Conservation (phyloP, 2,888 invertebrate genomes). For the Luperina testacea region DNA sequence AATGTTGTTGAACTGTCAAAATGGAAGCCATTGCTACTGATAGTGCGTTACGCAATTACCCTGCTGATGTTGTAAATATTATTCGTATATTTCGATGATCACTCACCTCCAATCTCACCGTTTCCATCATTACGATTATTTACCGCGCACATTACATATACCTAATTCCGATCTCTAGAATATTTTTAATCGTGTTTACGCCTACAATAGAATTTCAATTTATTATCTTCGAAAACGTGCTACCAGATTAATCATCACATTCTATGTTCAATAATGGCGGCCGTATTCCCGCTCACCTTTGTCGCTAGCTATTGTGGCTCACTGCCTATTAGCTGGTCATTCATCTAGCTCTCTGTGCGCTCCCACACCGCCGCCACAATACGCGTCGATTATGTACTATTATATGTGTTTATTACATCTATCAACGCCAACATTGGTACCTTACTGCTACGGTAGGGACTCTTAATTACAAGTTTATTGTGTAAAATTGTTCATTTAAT, state of each 20-base stretch:
- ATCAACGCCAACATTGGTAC: conserved; percentile 72
- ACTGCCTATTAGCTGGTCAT: conserved; percentile 79
- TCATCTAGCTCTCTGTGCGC: conserved; percentile 77
- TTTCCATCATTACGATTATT: conserved; percentile 30
- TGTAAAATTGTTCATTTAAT: conserved; percentile 52
- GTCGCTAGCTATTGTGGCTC: conserved; percentile 68
- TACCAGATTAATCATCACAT: conserved; percentile 69
- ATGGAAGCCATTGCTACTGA: too few relatives aligned
- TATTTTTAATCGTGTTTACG: conserved; percentile 63
- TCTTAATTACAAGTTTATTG: conserved; percentile 64
- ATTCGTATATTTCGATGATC: conserved; percentile 1
- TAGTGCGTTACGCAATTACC: background rate
- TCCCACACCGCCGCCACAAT: conserved; percentile 74
- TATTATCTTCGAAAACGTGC: conserved; percentile 64
- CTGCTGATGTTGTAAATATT: background rate
- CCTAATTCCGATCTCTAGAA: conserved; percentile 31
- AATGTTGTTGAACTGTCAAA: too few relatives aligned
- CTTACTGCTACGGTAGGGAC: conserved; percentile 64
- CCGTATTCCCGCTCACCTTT: conserved; percentile 71
- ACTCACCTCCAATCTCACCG: background rate
- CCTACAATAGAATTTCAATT: conserved; percentile 65
- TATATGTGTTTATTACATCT: conserved; percentile 83
- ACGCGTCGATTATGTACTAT: conserved; percentile 81
- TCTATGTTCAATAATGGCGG: conserved; percentile 71
- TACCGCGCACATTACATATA: conserved; percentile 23